Percentiles rank a stretch among this genome's conserved stretches.
Conservation (phyloP, 2,797 vertebrate genomes). For the Phaenicophaeus curvirostris region DNA sequence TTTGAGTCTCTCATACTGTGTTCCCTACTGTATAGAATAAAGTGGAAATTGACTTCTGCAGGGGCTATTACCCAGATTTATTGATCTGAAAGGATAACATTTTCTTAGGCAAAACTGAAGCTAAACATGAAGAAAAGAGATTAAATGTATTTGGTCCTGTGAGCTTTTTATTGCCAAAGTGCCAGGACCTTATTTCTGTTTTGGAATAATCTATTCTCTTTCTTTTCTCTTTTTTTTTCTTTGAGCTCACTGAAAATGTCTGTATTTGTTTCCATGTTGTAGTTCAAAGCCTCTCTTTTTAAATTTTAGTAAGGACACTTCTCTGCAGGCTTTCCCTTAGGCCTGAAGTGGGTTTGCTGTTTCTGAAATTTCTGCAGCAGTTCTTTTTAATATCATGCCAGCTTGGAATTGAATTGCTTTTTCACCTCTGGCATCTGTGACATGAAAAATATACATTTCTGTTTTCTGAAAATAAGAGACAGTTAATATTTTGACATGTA, state of each 20-base stretch:
- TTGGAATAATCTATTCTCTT: conserved; percentile 49
- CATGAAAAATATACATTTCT: conserved; percentile 71
- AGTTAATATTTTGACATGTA: conserved; percentile 59
- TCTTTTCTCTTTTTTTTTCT: neutral
- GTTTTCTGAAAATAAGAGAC: conserved; percentile 50
- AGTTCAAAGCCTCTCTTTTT: conserved; percentile 63
- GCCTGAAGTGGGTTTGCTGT: conserved; percentile 60
- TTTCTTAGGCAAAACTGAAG: conserved; percentile 51
- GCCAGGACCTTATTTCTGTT: conserved; percentile 16
- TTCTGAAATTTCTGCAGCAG: conserved; percentile 59
- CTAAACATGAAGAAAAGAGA: conserved; percentile 40
- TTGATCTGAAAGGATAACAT: conserved; percentile 42
- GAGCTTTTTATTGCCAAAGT: conserved; percentile 28
- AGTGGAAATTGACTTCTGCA: conserved; percentile 54
- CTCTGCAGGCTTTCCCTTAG: conserved; percentile 63
- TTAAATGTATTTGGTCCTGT: conserved; percentile 45
- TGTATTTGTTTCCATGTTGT: conserved; percentile 48
- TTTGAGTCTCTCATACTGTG: conserved; percentile 39
- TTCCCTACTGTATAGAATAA: conserved; percentile 55
- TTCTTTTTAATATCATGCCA: conserved; percentile 71
- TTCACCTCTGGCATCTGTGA: conserved; percentile 55
- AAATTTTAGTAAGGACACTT: conserved; percentile 61
- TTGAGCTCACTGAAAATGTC: conserved; percentile 26
- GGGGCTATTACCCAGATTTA: conserved; percentile 42
- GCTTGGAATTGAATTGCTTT: conserved; percentile 58